phyloP scores from a whole-genome alignment of 2,113 vertebrate genomes.

The Chrysochloris asiatica region DNA sequence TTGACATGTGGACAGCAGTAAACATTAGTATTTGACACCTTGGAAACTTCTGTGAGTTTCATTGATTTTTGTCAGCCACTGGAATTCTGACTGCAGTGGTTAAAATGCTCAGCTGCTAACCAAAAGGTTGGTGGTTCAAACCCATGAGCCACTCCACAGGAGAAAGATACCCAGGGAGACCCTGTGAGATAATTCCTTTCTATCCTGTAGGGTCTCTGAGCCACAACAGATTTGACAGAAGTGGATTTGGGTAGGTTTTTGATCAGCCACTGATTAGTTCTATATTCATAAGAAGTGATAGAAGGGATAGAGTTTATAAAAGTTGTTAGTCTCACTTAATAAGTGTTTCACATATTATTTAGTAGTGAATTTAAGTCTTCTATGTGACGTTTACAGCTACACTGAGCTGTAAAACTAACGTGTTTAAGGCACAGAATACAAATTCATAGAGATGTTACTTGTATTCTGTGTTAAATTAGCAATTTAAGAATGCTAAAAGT shows the following conservation, averaged over 20 bases:
- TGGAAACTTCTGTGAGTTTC: not conserved
- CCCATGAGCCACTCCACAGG: no score
- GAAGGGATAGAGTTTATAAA: not conserved
- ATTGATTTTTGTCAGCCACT: not conserved
- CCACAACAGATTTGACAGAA: no score
- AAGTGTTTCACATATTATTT: slow-evolving; percentile 26
- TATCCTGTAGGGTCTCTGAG: no score
- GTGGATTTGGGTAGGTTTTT: no score
- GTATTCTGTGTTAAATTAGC: not conserved
- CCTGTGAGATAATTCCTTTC: no score
- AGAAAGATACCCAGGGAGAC: no score
- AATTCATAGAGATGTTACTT: not conserved
- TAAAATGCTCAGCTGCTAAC: no score
- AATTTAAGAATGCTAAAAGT: not conserved
- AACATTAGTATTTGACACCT: not conserved
- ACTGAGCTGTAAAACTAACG: not conserved
- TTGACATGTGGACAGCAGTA: not conserved
- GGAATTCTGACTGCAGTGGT: not conserved
- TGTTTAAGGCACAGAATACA: not conserved
- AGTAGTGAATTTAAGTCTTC: slow-evolving; percentile 12
- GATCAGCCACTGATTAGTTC: not conserved
- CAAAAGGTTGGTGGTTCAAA: no score
- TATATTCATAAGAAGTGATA: not conserved
- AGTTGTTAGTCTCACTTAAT: not conserved
- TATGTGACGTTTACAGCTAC: not conserved